phyloP scores from a whole-genome alignment of 2,113 vertebrate species.

The Poeciliopsis prolifica region DNA sequence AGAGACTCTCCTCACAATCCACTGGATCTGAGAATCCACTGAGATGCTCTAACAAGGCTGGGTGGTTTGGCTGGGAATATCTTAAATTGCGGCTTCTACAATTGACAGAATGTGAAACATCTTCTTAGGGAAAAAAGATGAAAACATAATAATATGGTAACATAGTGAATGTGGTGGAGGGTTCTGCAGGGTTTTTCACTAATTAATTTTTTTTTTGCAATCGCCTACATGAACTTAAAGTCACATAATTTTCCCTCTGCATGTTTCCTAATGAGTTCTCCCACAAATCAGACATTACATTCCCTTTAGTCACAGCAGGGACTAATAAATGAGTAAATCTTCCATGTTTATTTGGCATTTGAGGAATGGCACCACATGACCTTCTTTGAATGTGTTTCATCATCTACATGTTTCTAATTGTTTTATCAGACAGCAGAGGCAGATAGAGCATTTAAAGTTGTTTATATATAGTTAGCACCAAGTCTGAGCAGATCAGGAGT shows the following conservation, averaged over 20 bases:
- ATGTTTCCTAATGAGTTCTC: not conserved
- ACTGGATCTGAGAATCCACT: not conserved
- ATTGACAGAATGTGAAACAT: not conserved
- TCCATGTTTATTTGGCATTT: constrained; percentile 1
- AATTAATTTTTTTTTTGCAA: not conserved
- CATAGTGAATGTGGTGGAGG: not conserved
- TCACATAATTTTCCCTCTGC: not conserved
- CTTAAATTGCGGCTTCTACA: not conserved
- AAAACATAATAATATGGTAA: not conserved
- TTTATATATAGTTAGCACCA: constrained; percentile 23
- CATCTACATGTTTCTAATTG: not conserved
- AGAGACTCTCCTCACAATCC: not conserved
- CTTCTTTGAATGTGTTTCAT: constrained; percentile 22
- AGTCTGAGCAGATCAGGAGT: constrained; percentile 4
- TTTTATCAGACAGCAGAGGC: constrained; percentile 17
- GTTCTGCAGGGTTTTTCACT: not conserved
- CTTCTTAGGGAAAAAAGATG: not conserved
- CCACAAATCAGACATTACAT: constrained; percentile 8
- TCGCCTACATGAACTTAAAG: not conserved
- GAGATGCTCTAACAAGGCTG: not conserved
- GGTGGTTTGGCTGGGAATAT: not conserved
- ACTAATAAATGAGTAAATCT: constrained; percentile 21
- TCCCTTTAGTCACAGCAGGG: constrained; percentile 11
- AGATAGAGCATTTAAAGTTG: constrained; percentile 19
- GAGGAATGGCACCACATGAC: constrained; percentile 8